These are phyloP conservation scores for Morpho achilles DNA, from an alignment of 2,888 invertebrate genomes.

Conservation along the genomic window DNA sequence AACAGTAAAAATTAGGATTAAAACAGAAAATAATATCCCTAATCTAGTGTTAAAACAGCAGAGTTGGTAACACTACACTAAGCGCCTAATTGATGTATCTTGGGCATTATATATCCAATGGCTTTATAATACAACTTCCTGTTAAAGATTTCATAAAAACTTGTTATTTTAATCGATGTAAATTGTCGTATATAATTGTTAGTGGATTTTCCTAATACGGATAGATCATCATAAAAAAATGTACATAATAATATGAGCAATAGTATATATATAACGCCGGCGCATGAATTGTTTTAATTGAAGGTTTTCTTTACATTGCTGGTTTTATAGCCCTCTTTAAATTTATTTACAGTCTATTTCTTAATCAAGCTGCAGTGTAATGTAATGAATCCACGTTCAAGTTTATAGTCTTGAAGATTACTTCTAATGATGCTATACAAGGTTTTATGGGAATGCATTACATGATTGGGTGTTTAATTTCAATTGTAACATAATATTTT, in stretches of 20 bases:
- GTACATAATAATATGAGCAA: not conserved
- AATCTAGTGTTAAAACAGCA: no score
- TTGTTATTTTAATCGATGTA: slow-evolving; percentile 6
- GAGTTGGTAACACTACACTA: no score
- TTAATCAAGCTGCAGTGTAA: not conserved
- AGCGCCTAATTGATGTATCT: no score
- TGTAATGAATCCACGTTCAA: slow-evolving; percentile 7
- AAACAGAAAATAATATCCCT: no score
- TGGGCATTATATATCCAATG: no score
- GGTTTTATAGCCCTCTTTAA: not conserved
- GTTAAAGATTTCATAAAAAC: slow-evolving; percentile 3
- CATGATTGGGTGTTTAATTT: not conserved
- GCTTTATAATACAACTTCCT: not conserved
- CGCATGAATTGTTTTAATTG: not conserved
- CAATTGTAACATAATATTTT: slow-evolving; percentile 1
- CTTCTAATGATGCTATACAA: slow-evolving; percentile 5
- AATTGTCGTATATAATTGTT: slow-evolving; percentile 6
- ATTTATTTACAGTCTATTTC: not conserved
- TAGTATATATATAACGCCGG: slow-evolving; percentile 5
- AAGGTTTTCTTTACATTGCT: no score
- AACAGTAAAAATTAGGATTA: no score
- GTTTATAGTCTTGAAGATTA: slow-evolving; percentile 5
- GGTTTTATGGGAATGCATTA: not conserved
- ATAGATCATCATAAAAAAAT: not conserved
- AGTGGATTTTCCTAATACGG: slow-evolving; percentile 5